Conservation (phyloP, 2,113 vertebrate genomes). For the Reinhardtius hippoglossoides region DNA sequence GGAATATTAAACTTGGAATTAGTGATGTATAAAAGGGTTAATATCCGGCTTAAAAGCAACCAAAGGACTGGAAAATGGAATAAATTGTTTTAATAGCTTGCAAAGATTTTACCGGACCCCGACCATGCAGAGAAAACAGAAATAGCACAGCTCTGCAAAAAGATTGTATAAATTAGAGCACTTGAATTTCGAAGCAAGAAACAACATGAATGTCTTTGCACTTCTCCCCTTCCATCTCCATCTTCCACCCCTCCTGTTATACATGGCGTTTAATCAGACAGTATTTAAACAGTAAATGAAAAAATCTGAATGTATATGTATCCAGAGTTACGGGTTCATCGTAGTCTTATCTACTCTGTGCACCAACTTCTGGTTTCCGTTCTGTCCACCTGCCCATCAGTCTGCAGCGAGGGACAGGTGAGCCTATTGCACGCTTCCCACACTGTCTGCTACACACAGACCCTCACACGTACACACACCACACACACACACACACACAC, state of each 20-base stretch:
- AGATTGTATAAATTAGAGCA: too few species aligned
- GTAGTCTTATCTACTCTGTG: conserved; percentile 34
- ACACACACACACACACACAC: neutral
- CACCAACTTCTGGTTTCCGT: conserved; percentile 58
- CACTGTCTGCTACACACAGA: conserved; percentile 31
- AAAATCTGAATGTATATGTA: conserved; percentile 12
- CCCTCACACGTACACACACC: too few species aligned
- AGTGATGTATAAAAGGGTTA: neutral
- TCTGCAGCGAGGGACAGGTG: conserved; percentile 72
- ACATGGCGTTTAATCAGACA: neutral
- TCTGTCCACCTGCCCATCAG: conserved; percentile 75
- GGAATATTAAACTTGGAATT: neutral
- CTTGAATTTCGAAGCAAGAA: neutral
- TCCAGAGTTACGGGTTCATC: neutral
- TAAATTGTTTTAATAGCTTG: too few species aligned
- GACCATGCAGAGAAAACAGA: too few species aligned
- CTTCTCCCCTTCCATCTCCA: neutral
- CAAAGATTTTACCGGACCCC: too few species aligned
- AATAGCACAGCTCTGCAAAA: neutral
- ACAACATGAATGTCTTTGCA: too few species aligned
- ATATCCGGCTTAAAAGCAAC: neutral
- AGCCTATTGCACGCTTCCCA: conserved; percentile 72
- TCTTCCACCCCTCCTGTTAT: neutral
- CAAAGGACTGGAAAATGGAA: neutral
- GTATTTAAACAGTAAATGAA: neutral